phyloP scores from a whole-genome alignment of 2,797 vertebrate species.

The Pangasius sanitwongsei region DNA sequence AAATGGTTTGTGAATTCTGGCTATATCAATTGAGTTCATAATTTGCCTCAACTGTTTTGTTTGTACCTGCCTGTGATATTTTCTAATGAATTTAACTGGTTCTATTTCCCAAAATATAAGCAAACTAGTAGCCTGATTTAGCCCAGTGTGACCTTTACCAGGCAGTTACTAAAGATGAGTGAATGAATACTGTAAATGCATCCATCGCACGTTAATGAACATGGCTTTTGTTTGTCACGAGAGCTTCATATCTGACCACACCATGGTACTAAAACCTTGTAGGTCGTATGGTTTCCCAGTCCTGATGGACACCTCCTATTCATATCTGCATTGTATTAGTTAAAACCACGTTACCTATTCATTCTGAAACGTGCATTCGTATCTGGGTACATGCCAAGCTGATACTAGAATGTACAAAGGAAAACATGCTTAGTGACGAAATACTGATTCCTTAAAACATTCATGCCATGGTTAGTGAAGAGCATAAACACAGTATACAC shows the following conservation, averaged over 20 bases:
- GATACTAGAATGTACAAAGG: neutral
- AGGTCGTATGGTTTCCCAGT: neutral
- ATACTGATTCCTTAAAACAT: neutral
- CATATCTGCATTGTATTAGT: neutral
- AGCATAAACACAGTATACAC: no score
- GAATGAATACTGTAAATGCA: neutral
- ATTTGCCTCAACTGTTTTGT: neutral
- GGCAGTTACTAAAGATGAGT: constrained; percentile 5
- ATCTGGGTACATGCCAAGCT: neutral
- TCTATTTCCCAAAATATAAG: neutral
- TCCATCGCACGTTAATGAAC: neutral
- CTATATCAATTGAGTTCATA: neutral
- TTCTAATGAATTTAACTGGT: neutral
- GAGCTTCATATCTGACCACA: neutral
- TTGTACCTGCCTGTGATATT: neutral
- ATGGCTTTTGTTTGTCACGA: neutral
- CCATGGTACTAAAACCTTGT: neutral
- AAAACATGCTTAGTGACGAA: neutral
- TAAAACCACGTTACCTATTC: neutral
- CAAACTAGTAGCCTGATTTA: neutral
- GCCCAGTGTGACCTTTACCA: neutral
- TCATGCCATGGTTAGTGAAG: no score
- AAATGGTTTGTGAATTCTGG: no score
- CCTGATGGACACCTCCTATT: neutral
- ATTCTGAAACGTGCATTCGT: neutral